Evolutionary conservation across 2,888 invertebrate species (phyloP).

Genomic region (Pandemis heparana): DNA sequence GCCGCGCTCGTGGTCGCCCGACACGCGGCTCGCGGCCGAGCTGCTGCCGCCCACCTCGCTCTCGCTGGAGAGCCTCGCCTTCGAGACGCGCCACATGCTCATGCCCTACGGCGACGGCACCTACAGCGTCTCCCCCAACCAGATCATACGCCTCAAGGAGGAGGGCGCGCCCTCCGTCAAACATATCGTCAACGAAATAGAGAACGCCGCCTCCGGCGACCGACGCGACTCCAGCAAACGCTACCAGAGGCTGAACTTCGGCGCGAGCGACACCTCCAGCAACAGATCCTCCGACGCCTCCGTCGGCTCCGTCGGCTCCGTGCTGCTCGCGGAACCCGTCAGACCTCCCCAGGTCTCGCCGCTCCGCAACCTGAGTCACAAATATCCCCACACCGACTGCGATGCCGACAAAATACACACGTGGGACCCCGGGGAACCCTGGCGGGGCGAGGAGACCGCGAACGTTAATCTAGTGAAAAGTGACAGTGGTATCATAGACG

Average conservation of each 20-base stretch:
- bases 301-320: constrained; percentile 45
- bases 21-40: constrained; percentile 86
- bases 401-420: constrained; percentile 85
- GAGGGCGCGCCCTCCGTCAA: constrained; percentile 88
- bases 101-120: constrained; percentile 95
- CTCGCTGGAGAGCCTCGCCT: constrained; percentile 88
- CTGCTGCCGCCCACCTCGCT: constrained; percentile 87
- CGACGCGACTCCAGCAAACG: constrained; percentile 63
- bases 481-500: constrained; percentile 81
- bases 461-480: constrained; percentile 80
- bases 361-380: constrained; percentile 63
- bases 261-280: constrained; percentile 54
- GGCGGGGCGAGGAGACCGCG: constrained; percentile 62
- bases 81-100: constrained; percentile 90
- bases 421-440: constrained; percentile 88
- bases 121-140: constrained; percentile 96
- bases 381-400: constrained; percentile 60
- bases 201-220: constrained; percentile 79
- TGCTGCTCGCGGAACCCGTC: constrained; percentile 48
- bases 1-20: constrained; percentile 92
- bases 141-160: constrained; percentile 93
- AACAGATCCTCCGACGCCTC: constrained; percentile 53
- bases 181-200: constrained; percentile 90
- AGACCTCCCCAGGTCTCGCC: constrained; percentile 62
- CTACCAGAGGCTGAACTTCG: constrained; percentile 65